Evolutionary conservation across 23 tunicate species (phyloP).

Genomic region (Halocynthia roretzi): DNA sequence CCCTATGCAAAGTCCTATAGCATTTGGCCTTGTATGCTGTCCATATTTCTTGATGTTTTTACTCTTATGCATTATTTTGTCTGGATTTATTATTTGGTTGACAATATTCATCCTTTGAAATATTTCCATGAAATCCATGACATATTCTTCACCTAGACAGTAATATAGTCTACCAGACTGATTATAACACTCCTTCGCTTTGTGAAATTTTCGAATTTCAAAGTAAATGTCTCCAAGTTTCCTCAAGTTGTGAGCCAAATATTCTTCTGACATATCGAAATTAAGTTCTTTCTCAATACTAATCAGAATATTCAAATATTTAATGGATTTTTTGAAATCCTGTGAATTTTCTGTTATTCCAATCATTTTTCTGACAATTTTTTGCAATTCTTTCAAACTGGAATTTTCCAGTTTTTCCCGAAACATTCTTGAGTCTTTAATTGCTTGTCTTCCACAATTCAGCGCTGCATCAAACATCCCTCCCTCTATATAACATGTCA

Average conservation of each 20-base stretch:
- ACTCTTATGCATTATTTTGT: no score
- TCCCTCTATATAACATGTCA: slow-evolving; percentile 9
- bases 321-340: slow-evolving; percentile 3
- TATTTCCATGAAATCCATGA: no score
- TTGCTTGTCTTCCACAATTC: slow-evolving; percentile 7
- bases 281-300: background rate
- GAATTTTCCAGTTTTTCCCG: slow-evolving; percentile 1
- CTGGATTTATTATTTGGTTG: no score
- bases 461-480: slow-evolving; percentile 6
- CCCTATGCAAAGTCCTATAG: no score
- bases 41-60: no score
- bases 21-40: no score
- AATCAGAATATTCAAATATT: slow-evolving; percentile 6
- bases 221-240: slow-evolving; percentile 6
- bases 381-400: background rate
- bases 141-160: slow-evolving; percentile 4
- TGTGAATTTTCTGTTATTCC: background rate
- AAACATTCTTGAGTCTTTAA: background rate
- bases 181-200: background rate
- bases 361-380: slow-evolving; percentile 11
- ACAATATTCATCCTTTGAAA: no score
- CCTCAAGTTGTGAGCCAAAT: background rate
- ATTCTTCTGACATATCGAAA: slow-evolving; percentile 8
- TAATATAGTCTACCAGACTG: slow-evolving; percentile 6
- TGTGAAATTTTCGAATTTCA: background rate